Evolutionary conservation across 2,797 vertebrate genomes (phyloP).

Genomic region (Betta splendens): DNA sequence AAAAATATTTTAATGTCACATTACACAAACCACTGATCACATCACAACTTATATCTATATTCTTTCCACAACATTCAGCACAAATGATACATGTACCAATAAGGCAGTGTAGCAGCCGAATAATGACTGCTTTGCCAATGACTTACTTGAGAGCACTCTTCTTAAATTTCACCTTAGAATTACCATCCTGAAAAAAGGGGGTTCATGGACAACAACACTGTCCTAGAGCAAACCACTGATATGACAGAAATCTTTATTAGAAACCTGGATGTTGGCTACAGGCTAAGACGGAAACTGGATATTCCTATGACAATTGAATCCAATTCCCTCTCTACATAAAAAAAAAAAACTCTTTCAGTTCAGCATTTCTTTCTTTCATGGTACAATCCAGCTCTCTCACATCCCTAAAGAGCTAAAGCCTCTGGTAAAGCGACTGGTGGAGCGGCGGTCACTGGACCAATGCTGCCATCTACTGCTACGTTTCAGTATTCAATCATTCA

Average conservation of each 20-base stretch:
- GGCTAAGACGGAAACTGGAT: constrained; percentile 32
- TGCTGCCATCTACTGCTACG: constrained; percentile 78
- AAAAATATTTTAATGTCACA: constrained; percentile 1
- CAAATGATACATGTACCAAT: not conserved
- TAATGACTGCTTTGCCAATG: not conserved
- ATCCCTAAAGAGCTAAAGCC: constrained; percentile 25
- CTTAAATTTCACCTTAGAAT: constrained; percentile 5
- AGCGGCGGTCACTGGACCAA: constrained; percentile 42
- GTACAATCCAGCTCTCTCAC: constrained; percentile 36
- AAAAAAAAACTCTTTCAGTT: constrained; percentile 11
- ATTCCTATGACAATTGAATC: constrained; percentile 40
- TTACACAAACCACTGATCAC: not conserved
- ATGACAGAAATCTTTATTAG: constrained; percentile 18
- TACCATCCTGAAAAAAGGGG: not conserved
- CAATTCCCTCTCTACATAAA: constrained; percentile 16
- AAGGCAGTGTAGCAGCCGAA: not conserved
- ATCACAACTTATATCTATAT: not conserved
- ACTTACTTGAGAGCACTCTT: not conserved
- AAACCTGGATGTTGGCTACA: constrained; percentile 29
- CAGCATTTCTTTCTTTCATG: constrained; percentile 3
- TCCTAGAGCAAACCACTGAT: constrained; percentile 23
- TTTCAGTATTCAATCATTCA: not conserved
- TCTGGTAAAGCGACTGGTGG: not conserved
- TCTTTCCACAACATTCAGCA: not conserved
- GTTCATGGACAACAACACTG: constrained; percentile 10